Evolutionary conservation across 2,797 vertebrate genomes (phyloP), one percentile per base, ranked within the genome.

Genomic region (Spea hammondii): DNA sequence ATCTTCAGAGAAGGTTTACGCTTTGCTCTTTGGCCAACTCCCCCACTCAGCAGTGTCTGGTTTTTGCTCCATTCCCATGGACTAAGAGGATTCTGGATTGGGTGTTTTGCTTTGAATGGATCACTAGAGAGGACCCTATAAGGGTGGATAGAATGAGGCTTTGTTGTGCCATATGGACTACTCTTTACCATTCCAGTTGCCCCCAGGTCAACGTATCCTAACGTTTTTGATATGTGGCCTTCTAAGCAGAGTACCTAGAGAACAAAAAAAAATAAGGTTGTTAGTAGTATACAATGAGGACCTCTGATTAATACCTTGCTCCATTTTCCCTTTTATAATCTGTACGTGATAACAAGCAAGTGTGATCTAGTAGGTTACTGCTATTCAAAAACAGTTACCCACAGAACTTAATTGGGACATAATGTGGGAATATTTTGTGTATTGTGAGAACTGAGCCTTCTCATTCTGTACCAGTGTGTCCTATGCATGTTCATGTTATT

Each of bases 1-100:
- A 95, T 94, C 60, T 99, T 99, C 84, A 94, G 87, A 0, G 90
- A 88, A 14, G 95, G 95, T 86, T 97, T 97, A 85, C 95, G 95
- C 75, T 94, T 96, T 70, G 92, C 86, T 7, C 92, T 94, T 86
- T 92, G 93, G 66, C 86, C 94, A 1, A 88, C 92, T 77, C 93
- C 80, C 9, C 80, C 75, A 65, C 75, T 69, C 17, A 82, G 85
- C 54, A 91, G 85, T 0, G 96, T 95, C 85, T 95, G 95, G 88
- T 98, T 98, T 78, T 93, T 89, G 51, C 90, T 89, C 88, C 93
- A 92, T 79, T 95, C 95, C 72, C 95, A 95, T 0, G 94, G 93
- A 87, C 91, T 93, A 53, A 87, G 89, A 85, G 91, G 86, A 88
- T 81, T 47, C 89, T 90, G 78, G 4, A 85, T 90, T 64, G 94